Percentiles rank a stretch among this genome's conserved stretches.
Evolutionary conservation across 2,888 invertebrate genomes (phyloP).

Genomic region (Horisme vitalbata): DNA sequence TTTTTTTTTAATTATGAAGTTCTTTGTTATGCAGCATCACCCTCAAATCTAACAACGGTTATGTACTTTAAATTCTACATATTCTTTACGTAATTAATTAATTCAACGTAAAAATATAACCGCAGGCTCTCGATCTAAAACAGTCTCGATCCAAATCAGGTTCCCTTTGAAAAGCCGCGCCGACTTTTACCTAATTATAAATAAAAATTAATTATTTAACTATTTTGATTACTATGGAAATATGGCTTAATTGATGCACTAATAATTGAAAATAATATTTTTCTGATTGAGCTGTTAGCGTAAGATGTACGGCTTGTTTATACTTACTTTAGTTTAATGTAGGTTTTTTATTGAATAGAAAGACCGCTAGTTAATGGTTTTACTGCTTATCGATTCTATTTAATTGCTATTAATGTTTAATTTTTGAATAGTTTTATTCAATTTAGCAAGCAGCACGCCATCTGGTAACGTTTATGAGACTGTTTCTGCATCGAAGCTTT

Average conservation of each 20-base stretch:
- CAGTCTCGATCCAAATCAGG: slow-evolving; percentile 19
- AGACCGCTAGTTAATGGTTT: slow-evolving; percentile 2
- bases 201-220: slow-evolving; percentile 38
- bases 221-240: slow-evolving; percentile 54
- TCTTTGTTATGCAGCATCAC: no score
- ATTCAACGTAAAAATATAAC: slow-evolving; percentile 1
- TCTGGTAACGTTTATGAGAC: no score
- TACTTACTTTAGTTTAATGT: slow-evolving; percentile 8
- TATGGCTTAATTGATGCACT: slow-evolving; percentile 54
- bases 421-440: no score
- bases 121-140: slow-evolving; percentile 8
- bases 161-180: slow-evolving; percentile 51
- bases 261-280: slow-evolving; percentile 52
- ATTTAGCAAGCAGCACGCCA: no score
- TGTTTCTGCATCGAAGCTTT: no score
- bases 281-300: slow-evolving; percentile 59
- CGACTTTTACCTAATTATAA: slow-evolving; percentile 62
- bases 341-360: slow-evolving; percentile 16
- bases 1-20: no score
- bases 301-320: slow-evolving; percentile 20
- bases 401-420: no score
- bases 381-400: not conserved
- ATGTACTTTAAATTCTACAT: no score
- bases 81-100: no score
- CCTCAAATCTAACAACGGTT: no score